These are phyloP conservation scores for Amiota mariae DNA, from an alignment of 2,888 invertebrate genomes.

Conservation along the genomic window DNA sequence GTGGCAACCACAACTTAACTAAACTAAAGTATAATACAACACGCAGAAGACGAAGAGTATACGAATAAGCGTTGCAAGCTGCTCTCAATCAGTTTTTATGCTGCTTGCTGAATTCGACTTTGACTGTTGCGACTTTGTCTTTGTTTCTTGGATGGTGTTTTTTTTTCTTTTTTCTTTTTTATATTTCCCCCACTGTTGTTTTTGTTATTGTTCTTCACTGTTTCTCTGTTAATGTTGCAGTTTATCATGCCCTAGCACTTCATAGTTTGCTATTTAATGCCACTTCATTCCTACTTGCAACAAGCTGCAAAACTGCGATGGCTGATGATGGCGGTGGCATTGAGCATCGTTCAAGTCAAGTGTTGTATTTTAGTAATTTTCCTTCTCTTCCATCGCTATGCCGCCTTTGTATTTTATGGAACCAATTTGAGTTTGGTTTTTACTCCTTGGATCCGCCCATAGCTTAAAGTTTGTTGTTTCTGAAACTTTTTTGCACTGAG, in stretches of 20 bases:
- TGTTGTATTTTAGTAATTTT: constrained; percentile 52
- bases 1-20: no score
- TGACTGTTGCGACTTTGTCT: neutral
- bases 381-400: constrained; percentile 17
- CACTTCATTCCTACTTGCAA: neutral
- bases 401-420: constrained; percentile 34
- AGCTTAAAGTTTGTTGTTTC: constrained; percentile 26
- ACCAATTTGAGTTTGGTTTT: constrained; percentile 46
- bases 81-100: constrained; percentile 13
- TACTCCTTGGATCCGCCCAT: constrained; percentile 35
- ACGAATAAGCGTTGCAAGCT: constrained; percentile 8
- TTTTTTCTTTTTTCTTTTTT: no score
- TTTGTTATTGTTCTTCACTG: neutral
- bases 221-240: neutral
- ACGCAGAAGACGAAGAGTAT: no score
- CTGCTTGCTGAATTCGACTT: neutral
- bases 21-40: no score
- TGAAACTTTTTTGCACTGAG: neutral
- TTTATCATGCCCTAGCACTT: constrained; percentile 10
- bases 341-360: constrained; percentile 60
- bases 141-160: neutral
- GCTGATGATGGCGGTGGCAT: no score
- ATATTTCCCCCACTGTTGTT: neutral
- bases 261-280: constrained; percentile 14
- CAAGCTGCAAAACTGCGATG: no score